Percentiles rank a stretch among this genome's conserved stretches.
These are phyloP conservation scores for Candidula unifasciata DNA, from an alignment of 2,888 invertebrate species.

Conservation along the genomic window DNA sequence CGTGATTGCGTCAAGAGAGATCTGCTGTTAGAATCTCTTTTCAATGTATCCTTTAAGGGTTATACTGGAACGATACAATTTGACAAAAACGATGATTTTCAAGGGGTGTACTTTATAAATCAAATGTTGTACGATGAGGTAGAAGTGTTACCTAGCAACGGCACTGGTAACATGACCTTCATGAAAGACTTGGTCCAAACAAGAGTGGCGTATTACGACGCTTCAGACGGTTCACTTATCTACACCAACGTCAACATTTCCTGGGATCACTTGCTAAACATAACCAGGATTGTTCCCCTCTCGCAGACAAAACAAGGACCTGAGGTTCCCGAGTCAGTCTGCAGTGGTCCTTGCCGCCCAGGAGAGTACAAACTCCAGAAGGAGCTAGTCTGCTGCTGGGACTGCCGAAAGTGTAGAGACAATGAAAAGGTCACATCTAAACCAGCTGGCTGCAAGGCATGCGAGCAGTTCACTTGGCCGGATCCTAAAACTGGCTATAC, in stretches of 20 bases:
- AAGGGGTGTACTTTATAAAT: slow-evolving; percentile 23
- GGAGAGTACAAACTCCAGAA: slow-evolving; percentile 57
- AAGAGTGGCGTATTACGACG: slow-evolving; percentile 20
- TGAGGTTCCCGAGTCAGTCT: slow-evolving; percentile 48
- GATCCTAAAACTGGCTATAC: slow-evolving; percentile 48
- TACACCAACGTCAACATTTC: slow-evolving; percentile 2
- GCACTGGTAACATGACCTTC: neutral
- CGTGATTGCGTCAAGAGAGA: slow-evolving; percentile 42
- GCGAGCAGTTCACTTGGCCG: slow-evolving; percentile 59
- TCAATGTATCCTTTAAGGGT: slow-evolving; percentile 32
- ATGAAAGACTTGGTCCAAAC: neutral
- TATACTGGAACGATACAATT: slow-evolving; percentile 41
- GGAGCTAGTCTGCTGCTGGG: slow-evolving; percentile 60
- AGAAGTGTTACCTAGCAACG: neutral
- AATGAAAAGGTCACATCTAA: slow-evolving; percentile 55
- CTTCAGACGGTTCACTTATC: neutral
- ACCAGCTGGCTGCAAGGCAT: slow-evolving; percentile 53
- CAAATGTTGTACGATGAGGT: slow-evolving; percentile 31
- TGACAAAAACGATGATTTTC: slow-evolving; percentile 37
- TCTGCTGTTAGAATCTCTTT: slow-evolving; percentile 34
- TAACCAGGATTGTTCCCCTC: neutral
- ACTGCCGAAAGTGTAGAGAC: slow-evolving; percentile 55
- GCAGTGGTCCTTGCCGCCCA: slow-evolving; percentile 57
- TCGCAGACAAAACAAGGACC: neutral
- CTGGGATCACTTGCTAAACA: neutral